Evolutionary conservation across 1,140 invertebrate genomes (phyloP).

Genomic region (Microplitis mediator): DNA sequence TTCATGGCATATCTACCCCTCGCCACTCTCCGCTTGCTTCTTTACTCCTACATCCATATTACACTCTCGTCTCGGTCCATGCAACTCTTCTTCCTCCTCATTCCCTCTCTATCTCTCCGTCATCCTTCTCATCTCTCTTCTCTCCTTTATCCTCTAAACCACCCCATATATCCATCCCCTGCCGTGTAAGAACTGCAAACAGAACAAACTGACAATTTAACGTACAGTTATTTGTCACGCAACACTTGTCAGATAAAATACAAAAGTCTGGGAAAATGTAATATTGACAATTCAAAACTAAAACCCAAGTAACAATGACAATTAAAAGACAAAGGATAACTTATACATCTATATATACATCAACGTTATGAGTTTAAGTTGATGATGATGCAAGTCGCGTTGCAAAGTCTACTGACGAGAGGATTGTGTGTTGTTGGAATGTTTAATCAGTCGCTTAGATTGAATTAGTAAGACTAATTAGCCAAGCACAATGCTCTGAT

Average conservation of each 20-base stretch:
- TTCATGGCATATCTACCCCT: constrained; percentile 8
- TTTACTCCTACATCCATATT: neutral
- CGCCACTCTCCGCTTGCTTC: constrained; percentile 4
- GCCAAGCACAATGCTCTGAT: constrained; percentile 54
- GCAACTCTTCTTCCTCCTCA: neutral
- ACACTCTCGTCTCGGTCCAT: too few relatives aligned
- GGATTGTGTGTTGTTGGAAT: constrained; percentile 51
- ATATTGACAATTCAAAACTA: neutral
- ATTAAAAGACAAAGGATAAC: neutral
- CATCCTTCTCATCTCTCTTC: neutral
- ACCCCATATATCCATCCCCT: constrained; percentile 14
- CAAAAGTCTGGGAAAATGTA: neutral
- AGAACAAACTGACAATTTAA: neutral
- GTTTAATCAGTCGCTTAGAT: constrained; percentile 54
- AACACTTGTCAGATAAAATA: neutral
- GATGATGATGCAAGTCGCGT: constrained; percentile 24
- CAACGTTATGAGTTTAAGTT: neutral
- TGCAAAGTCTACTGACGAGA: constrained; percentile 33
- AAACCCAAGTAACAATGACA: neutral
- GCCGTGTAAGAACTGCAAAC: constrained; percentile 30
- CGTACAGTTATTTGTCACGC: neutral
- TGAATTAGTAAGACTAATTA: constrained; percentile 57
- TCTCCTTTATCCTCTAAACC: neutral
- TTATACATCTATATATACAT: neutral
- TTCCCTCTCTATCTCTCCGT: neutral